These are phyloP conservation scores for Pitangus sulphuratus DNA, from an alignment of 2,797 vertebrate genomes.

Conservation along the genomic window DNA sequence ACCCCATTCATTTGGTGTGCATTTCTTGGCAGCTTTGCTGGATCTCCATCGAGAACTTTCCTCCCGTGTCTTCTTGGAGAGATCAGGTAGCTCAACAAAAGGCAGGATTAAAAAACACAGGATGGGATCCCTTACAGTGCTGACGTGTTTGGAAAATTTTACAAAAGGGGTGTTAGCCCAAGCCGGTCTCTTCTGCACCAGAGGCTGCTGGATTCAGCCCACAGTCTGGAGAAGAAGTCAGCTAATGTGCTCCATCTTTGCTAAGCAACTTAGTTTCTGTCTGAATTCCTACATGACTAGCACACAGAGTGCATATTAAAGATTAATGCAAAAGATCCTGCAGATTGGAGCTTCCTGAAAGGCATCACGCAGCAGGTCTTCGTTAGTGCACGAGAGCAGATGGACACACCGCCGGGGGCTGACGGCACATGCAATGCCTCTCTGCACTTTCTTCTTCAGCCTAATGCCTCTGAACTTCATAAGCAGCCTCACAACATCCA, in stretches of 20 bases:
- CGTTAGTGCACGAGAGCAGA: neutral
- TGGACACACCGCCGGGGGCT: neutral
- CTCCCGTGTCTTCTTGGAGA: neutral
- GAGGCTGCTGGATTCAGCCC: neutral
- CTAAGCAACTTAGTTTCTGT: constrained; percentile 12
- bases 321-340: constrained; percentile 31
- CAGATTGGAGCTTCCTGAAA: constrained; percentile 10
- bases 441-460: neutral
- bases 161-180: neutral
- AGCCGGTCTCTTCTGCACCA: neutral
- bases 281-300: neutral
- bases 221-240: neutral
- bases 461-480: constrained; percentile 17
- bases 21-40: neutral
- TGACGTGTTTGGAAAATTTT: neutral
- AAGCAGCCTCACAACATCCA: constrained; percentile 13
- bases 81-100: neutral
- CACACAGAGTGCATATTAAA: constrained; percentile 34
- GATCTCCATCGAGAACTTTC: neutral
- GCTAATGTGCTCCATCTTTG: neutral
- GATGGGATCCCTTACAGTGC: neutral
- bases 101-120: neutral
- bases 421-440: neutral
- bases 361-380: neutral
- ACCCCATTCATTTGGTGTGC: neutral